phyloP scores from a whole-genome alignment of 1,140 invertebrate species.

The Magallana angulata region DNA sequence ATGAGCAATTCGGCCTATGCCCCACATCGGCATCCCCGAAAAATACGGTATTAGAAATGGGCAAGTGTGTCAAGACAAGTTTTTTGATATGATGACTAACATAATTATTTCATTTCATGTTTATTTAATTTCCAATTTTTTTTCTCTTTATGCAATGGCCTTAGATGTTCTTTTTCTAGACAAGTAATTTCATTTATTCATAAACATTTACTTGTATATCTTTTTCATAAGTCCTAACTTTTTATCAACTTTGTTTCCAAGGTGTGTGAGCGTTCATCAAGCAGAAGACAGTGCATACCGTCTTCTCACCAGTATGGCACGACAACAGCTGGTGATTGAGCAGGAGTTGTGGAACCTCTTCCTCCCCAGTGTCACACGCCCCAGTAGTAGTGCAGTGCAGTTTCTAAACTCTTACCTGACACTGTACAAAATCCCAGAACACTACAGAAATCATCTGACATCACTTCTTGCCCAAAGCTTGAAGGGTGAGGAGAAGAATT shows the following conservation, averaged over 20 bases:
- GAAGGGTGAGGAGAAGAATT: slow-evolving; percentile 31
- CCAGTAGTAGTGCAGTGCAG: slow-evolving; percentile 53
- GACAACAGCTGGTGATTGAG: slow-evolving; percentile 1
- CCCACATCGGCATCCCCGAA: no score
- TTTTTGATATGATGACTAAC: no score
- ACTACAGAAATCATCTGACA: slow-evolving; percentile 56
- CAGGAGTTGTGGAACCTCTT: slow-evolving; percentile 64
- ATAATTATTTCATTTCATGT: no score
- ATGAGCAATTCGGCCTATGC: no score
- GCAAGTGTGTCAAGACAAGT: no score
- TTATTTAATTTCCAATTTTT: no score
- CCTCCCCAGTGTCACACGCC: slow-evolving; percentile 53
- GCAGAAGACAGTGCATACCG: slow-evolving; percentile 59
- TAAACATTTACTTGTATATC: no score
- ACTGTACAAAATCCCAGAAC: slow-evolving; percentile 57
- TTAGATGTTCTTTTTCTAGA: no score
- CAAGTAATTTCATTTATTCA: no score
- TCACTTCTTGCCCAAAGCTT: slow-evolving; percentile 55
- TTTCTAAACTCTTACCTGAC: slow-evolving; percentile 56
- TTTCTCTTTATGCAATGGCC: no score
- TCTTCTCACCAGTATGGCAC: slow-evolving; percentile 59
- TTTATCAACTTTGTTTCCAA: slow-evolving; percentile 32
- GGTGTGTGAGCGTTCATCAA: slow-evolving; percentile 64
- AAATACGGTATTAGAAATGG: no score
- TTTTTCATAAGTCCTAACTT: not conserved